A percentile compares a stretch with the other conserved stretches of the same genome.
Conservation (phyloP, 2,113 vertebrate genomes). For the Hyaena hyaena region DNA sequence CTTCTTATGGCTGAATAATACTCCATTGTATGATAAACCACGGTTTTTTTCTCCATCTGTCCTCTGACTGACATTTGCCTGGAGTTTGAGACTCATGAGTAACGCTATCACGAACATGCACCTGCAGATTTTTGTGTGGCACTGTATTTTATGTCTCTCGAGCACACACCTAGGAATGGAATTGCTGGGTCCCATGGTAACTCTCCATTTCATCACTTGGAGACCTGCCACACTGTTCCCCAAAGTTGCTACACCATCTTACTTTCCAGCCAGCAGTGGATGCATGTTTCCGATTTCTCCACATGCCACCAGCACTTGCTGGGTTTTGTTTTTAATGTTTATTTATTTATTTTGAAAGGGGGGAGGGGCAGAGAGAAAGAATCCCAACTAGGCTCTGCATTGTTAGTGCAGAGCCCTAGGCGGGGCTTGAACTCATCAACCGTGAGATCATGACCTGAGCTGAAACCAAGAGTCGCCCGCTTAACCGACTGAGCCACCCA, state of each 20-base stretch:
- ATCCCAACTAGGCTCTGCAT: too few relatives aligned
- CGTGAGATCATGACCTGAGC: too few relatives aligned
- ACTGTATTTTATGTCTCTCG: background rate
- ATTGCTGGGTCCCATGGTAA: background rate
- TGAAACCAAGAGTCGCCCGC: too few relatives aligned
- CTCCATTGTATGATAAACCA: rapidly evolving
- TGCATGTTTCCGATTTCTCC: background rate
- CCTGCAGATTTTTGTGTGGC: background rate
- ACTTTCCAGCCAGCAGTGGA: background rate
- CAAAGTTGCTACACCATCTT: background rate
- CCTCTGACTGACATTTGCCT: background rate
- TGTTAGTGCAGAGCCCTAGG: too few relatives aligned
- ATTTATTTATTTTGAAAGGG: too few relatives aligned
- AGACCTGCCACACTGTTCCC: background rate
- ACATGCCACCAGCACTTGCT: rapidly evolving
- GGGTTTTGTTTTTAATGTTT: too few relatives aligned
- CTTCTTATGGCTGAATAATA: background rate
- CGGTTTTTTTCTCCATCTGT: background rate
- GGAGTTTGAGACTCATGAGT: background rate
- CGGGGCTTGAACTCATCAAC: too few relatives aligned
- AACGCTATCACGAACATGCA: rapidly evolving
- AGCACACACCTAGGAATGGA: background rate
- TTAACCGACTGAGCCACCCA: too few relatives aligned
- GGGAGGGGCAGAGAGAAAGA: too few relatives aligned
- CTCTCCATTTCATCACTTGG: background rate